Evolutionary conservation across 2,888 invertebrate species (phyloP).

Genomic region (Mechanitis mazaeus): DNA sequence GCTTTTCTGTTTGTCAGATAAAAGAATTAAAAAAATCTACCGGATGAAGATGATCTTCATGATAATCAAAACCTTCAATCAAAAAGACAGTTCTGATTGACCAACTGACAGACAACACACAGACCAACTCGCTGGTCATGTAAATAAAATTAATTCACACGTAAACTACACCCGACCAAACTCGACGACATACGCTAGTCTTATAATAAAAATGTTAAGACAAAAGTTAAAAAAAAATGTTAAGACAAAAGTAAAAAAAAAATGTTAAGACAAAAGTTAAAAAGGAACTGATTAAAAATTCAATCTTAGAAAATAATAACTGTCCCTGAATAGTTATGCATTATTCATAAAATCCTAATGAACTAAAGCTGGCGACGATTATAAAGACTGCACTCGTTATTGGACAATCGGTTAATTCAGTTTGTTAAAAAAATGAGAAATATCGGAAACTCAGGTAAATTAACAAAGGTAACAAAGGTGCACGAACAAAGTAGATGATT

Average conservation of each 20-base stretch:
- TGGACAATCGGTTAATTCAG: constrained; percentile 18
- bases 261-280: background rate
- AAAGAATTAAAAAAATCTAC: too few species aligned
- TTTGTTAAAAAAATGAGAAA: constrained; percentile 31
- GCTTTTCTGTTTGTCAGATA: too few species aligned
- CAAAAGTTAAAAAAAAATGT: too few species aligned
- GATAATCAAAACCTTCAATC: too few species aligned
- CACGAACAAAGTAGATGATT: constrained; percentile 30
- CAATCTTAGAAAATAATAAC: background rate
- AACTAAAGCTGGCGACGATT: constrained; percentile 5
- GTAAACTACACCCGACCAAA: too few species aligned
- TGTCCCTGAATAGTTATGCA: background rate
- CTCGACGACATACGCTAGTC: too few species aligned
- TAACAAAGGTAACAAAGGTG: constrained; percentile 20
- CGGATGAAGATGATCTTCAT: too few species aligned
- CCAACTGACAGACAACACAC: too few species aligned
- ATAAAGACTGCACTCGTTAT: constrained; percentile 11
- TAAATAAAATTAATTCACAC: too few species aligned
- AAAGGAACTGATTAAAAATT: background rate
- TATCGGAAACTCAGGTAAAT: constrained; percentile 22
- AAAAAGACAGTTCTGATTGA: too few species aligned
- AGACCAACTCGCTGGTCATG: too few species aligned
- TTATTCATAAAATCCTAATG: constrained; percentile 1
- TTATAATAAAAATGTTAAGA: too few species aligned
- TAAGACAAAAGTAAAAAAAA: background rate